Conservation (phyloP, 2,797 vertebrate genomes). For the Adelosebastes latens region DNA sequence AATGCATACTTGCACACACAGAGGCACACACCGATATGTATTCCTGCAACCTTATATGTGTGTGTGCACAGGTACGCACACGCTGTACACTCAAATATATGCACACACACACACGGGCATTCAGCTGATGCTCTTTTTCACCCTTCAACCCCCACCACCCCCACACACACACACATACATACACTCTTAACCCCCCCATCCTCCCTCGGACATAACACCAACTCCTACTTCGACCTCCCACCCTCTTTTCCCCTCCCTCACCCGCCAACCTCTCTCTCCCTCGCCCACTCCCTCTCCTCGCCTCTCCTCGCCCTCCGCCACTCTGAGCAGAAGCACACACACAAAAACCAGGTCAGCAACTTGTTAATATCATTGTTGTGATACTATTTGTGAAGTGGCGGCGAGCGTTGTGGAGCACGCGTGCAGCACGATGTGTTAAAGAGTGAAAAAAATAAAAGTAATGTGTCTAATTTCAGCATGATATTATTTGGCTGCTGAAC, state of each 20-base stretch:
- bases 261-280: conserved; percentile 7
- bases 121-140: conserved; percentile 42
- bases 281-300: neutral
- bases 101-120: neutral
- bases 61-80: neutral
- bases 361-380: conserved; percentile 76
- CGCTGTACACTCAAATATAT: neutral
- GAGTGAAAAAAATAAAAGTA: conserved; percentile 42
- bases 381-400: conserved; percentile 48
- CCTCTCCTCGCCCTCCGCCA: conserved; percentile 43
- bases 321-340: conserved; percentile 67
- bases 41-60: conserved; percentile 10
- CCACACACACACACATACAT: neutral
- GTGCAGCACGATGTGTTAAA: conserved; percentile 36
- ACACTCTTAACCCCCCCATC: neutral
- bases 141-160: neutral
- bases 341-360: conserved; percentile 80
- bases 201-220: conserved; percentile 7
- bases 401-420: neutral
- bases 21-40: conserved; percentile 10
- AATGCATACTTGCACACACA: neutral
- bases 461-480: conserved; percentile 49
- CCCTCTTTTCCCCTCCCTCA: conserved; percentile 19
- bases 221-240: conserved; percentile 40
- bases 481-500: conserved; percentile 2